phyloP scores from a whole-genome alignment of 2,888 invertebrate species.

The Pterostichus niger region DNA sequence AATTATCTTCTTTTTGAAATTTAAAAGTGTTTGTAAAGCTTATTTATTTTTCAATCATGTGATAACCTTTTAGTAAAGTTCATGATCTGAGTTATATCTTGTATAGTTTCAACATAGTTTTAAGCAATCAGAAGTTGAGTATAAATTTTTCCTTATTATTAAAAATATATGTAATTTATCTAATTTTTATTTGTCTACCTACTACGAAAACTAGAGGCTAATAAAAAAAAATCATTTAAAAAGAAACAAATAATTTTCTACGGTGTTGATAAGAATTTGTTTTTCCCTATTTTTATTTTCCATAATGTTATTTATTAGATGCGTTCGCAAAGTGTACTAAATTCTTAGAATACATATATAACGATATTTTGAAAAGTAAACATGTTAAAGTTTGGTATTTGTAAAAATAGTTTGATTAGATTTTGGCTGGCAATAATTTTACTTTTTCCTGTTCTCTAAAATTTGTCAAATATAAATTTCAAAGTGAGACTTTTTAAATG shows the following conservation, averaged over 20 bases:
- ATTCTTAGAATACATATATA: slow-evolving; percentile 22
- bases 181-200: background rate
- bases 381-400: slow-evolving; percentile 8
- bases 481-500: background rate
- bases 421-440: background rate
- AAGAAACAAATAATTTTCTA: background rate
- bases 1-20: background rate
- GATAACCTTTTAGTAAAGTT: slow-evolving; percentile 49
- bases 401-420: slow-evolving; percentile 11
- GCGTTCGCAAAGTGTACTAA: background rate
- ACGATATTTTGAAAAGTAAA: slow-evolving; percentile 16
- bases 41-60: slow-evolving; percentile 18
- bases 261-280: background rate
- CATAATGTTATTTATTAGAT: background rate
- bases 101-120: background rate
- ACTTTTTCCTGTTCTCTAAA: background rate
- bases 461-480: no score
- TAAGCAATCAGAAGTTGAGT: background rate
- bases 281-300: background rate
- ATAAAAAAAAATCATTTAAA: background rate
- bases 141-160: background rate
- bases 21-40: slow-evolving; percentile 3
- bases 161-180: no score
- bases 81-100: background rate
- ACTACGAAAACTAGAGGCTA: background rate